Base-by-base conservation (phyloP, 2,797 vertebrate species). In the Pangasius macronema region DNA sequence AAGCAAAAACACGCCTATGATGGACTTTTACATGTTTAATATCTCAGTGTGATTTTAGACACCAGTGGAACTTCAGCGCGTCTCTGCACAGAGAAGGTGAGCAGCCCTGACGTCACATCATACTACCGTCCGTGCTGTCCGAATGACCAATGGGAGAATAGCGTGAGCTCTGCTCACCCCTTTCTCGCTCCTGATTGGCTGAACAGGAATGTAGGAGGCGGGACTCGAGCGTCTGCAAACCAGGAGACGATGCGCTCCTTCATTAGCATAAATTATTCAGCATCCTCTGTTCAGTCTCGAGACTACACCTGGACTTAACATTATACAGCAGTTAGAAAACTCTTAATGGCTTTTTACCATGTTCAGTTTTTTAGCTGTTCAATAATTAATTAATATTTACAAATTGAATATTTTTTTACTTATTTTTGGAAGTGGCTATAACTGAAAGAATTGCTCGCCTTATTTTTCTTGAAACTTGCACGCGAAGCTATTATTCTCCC, bases 91-190 rank as follows among this genome's bases (percentile, higher is more conserved):
- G 3, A 2, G 39, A 30, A 24, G 1, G 2, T 36, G 46, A 20
- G 2, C 22, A 8, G 24, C 89, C 80, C 88, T 95, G 95, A 96
- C 95, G 93, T 96, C 96, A 97, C 94, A 97, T 97, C 96, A 95
- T 95, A 95, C 96, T 96, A 96, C 93, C 57, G 2, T 70, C 83
- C 93, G 92, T 90, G 82, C 67, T 51, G 81, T 49, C 73, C 6
- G 22, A 90, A 70, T 87, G 92, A 87, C 85, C 94, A 95, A 94
- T 95, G 82, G n/a, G 88, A 87, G 85, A 85, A 95, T 95, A 97
- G 96, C 95, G 95, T 95, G 96, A 97, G 95, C 96, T 97, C 96
- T 96, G 96, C 96, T 97, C 96, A 97, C 94, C 86, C 46, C 3
- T 86, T 24, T 85, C 82, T 91, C 86, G 3, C 14, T 75, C 0